Conservation (phyloP, 2,113 vertebrate species). For the Edolisoma coerulescens region DNA sequence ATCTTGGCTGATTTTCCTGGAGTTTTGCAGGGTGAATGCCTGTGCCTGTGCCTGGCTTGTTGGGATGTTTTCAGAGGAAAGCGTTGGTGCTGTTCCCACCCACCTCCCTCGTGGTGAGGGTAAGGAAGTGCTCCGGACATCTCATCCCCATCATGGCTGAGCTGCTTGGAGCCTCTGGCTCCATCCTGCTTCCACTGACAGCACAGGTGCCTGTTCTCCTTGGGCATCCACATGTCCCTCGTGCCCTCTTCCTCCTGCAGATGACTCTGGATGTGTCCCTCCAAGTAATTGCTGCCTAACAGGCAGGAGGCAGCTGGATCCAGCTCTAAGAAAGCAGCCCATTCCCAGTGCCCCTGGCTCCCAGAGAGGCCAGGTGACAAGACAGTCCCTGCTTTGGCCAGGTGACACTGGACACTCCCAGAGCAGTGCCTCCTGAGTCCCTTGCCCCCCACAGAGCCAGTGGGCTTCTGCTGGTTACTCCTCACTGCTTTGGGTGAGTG, state of each 20-base stretch:
- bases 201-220: neutral
- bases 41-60: neutral
- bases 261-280: neutral
- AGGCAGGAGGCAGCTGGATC: neutral
- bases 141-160: neutral
- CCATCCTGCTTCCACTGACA: neutral
- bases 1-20: neutral
- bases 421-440: neutral
- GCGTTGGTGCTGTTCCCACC: accelerated
- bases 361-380: neutral
- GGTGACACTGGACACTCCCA: neutral
- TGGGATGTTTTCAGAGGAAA: neutral
- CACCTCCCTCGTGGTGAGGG: accelerated
- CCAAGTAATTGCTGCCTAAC: neutral
- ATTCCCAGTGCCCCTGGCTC: neutral
- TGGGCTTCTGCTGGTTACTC: neutral
- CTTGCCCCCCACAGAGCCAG: neutral
- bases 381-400: neutral
- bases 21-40: neutral
- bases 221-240: accelerated
- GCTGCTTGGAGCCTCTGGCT: neutral
- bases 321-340: neutral
- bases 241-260: neutral
- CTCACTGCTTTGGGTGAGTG: neutral
- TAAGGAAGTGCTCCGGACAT: accelerated